Conservation (phyloP, 2,113 vertebrate genomes). For the Amblyopsis rosae region DNA sequence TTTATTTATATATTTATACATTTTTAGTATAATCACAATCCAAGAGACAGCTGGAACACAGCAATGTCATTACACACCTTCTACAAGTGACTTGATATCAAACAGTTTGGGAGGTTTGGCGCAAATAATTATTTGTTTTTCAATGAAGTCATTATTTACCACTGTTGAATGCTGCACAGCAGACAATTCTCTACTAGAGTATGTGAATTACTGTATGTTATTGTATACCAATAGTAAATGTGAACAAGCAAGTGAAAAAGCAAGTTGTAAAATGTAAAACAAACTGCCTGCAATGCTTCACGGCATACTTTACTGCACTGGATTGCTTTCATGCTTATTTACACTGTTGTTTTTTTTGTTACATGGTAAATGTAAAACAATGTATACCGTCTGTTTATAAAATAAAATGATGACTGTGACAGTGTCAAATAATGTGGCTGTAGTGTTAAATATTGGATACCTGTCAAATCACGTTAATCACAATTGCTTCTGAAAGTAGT, state of each 20-base stretch:
- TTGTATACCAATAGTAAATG: slow-evolving; percentile 8
- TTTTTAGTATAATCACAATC: too few relatives aligned
- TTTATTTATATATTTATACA: too few relatives aligned
- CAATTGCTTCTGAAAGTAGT: too few relatives aligned
- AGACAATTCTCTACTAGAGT: slow-evolving; percentile 2
- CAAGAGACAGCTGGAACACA: too few relatives aligned
- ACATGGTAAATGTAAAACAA: slow-evolving; percentile 10
- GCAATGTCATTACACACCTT: too few relatives aligned
- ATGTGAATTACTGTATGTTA: slow-evolving; percentile 12
- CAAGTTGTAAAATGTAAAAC: slow-evolving; percentile 13
- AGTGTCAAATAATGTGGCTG: too few relatives aligned
- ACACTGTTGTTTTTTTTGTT: slow-evolving; percentile 24
- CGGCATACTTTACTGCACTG: slow-evolving; percentile 24
- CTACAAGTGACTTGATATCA: too few relatives aligned
- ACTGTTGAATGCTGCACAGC: slow-evolving; percentile 6
- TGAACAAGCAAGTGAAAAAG: too few relatives aligned
- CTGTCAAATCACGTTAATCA: too few relatives aligned
- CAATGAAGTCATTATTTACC: neutral
- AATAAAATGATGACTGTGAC: too few relatives aligned
- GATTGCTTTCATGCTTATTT: slow-evolving; percentile 47
- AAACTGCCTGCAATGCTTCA: slow-evolving; percentile 35
- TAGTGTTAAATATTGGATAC: too few relatives aligned
- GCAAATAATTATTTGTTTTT: too few relatives aligned
- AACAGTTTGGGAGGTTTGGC: neutral
- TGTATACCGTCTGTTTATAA: neutral